Evolutionary conservation across 2,888 invertebrate species (phyloP), one percentile per base, ranked within the genome.

Genomic region (Hemistola chrysoprasaria): DNA sequence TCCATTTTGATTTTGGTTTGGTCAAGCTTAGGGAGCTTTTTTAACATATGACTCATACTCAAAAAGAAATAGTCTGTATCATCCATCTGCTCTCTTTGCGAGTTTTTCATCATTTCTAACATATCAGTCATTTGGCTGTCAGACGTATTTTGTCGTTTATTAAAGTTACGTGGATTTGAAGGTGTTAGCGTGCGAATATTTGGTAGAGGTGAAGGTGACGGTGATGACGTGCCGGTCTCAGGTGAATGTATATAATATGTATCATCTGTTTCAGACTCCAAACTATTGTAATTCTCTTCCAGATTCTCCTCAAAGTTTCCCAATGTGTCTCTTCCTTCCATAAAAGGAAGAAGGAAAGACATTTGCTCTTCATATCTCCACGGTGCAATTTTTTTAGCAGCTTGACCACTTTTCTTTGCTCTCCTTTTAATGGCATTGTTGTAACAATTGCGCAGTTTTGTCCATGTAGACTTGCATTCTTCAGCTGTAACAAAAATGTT

Each of bases 11-110:
- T 59, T 53, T 52, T 56, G 2, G 51, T 48, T 29, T 62, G 62
- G 7, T 60, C 59, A 2, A 57, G 40, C 40, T 47, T 59, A 1
- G 60, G 50, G 8, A 62, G 53, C 3, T 9, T 29, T 34, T 58
- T 62, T 3, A 63, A 23, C 4, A 45, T 47, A 47, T 60, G 56
- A 20, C 62, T 60, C 58, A 62, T 62, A 28, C 59, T 59, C n/a
- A 60, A 21, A 36, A 59, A 60, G 23, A 59, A 58, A 11, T 48
- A 10, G 28, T 61, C 58, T 10, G 46, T 55, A 28, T 62, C 56
- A 40, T 60, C 59, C 49, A 62, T 45, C 8, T 54, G 50, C 2
- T 10, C 11, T 6, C 24, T 23, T n/a, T n/a, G 29, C 23, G 10
- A 35, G 22, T 50, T 24, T 10, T 43, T 53, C 27, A 49, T 44